Evolutionary conservation across 2,888 invertebrate genomes (phyloP).

Genomic region (Chironomus riparius): DNA sequence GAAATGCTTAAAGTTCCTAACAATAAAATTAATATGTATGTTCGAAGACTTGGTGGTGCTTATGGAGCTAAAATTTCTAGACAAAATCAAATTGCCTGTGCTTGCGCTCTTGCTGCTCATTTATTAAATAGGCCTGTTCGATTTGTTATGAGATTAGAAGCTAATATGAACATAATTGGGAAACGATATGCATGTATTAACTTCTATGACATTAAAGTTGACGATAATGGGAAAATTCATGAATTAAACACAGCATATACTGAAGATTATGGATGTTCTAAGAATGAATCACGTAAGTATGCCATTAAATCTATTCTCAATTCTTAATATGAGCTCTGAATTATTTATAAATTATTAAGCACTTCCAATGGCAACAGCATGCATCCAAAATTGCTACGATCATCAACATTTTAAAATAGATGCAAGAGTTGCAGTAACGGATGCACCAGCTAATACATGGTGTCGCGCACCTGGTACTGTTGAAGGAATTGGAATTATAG

Average conservation of each 20-base stretch:
- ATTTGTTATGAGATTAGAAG: conserved; percentile 51
- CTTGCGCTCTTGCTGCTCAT: conserved; percentile 54
- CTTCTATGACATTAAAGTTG: conserved; percentile 52
- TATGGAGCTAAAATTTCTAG: conserved; percentile 61
- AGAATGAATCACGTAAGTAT: conserved; percentile 34
- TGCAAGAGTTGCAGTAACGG: neutral
- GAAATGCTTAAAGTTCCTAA: conserved; percentile 45
- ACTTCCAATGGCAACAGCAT: neutral
- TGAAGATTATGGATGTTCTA: conserved; percentile 46
- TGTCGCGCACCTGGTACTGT: conserved; percentile 42
- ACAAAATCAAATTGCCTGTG: conserved; percentile 47
- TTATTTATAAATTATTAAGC: no score
- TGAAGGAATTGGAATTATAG: conserved; percentile 50
- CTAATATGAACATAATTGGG: conserved; percentile 54
- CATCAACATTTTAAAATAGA: neutral
- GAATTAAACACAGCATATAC: conserved; percentile 50
- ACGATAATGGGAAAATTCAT: conserved; percentile 55
- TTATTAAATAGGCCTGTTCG: conserved; percentile 53
- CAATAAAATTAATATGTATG: conserved; percentile 53
- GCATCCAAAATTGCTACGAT: conserved; percentile 5
- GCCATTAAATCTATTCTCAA: no score
- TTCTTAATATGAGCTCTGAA: no score
- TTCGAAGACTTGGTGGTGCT: conserved; percentile 57
- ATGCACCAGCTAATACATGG: conserved; percentile 30
- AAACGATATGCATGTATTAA: conserved; percentile 47